Evolutionary conservation across 2,888 invertebrate genomes (phyloP), one percentile per base, ranked within the genome.

Genomic region (Amphipoea lucens): DNA sequence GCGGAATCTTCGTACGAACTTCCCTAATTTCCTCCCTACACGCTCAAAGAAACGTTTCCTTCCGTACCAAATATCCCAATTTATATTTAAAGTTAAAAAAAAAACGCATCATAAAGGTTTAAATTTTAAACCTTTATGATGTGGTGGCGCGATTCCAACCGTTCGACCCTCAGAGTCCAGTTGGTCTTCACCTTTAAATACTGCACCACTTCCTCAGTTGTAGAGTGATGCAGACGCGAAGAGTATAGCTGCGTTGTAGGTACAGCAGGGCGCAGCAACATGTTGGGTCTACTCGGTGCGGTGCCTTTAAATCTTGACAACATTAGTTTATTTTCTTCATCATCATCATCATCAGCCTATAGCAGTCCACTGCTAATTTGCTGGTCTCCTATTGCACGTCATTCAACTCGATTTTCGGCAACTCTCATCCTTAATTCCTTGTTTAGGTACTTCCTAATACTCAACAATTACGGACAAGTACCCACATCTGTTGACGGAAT

Each of bases 401-500:
- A 60, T 60, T 60, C 57, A n/a, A 60, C n/a, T 60, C 4, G n/a
- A 12, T n/a, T 12, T n/a, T 60, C 4, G 11, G n/a, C n/a, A 60
- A 60, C 11, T n/a, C 57, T 60, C 57, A n/a, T 60, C n/a, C n/a
- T 4, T n/a, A n/a, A n/a, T 11, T n/a, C 57, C 57, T n/a, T n/a
- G 11, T 60, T n/a, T n/a, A 48, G 48, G 48, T 48, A 60, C 78
- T 81, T 77, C 78, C 79, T 87, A 82, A 81, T 88, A 82, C 81
- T 65, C 74, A 79, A 79, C 83, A 86, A 85, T 81, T 84, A 84
- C 84, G 78, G 36, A 60, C 63, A 82, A 86, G 74, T 79, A 71
- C 86, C 74, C 80, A 82, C 74, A 88, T 86, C 88, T 90, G 87
- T 90, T 90, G 89, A 91, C 90, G 84, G 91, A 92, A 93, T 94